A percentile compares a stretch with the other conserved stretches of the same genome.
Evolutionary conservation across 2,113 vertebrate genomes (phyloP).

Genomic region (Psilopsiagon aurifrons): DNA sequence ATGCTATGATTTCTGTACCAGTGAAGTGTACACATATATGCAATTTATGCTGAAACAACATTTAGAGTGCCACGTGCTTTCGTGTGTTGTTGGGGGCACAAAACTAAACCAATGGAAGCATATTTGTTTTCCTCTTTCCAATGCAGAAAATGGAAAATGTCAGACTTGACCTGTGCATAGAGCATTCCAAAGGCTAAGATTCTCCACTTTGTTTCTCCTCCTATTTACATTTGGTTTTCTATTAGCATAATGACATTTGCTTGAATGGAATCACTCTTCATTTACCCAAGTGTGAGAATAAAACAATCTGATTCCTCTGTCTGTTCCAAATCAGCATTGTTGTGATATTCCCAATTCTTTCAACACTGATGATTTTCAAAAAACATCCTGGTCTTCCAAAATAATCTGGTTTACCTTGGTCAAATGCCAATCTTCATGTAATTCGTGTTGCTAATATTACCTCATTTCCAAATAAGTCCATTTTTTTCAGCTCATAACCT

Average conservation of each 20-base stretch:
- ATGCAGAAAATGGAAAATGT: not conserved
- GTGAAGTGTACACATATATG: not conserved
- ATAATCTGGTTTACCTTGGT: not conserved
- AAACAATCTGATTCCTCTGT: not conserved
- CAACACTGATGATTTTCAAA: not conserved
- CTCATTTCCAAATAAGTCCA: constrained; percentile 15
- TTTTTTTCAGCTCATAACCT: constrained; percentile 33
- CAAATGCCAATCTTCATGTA: not conserved
- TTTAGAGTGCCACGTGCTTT: not conserved
- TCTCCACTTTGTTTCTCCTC: not conserved
- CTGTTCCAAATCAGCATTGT: not conserved
- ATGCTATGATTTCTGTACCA: not conserved
- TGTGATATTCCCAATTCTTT: not conserved
- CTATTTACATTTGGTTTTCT: not conserved
- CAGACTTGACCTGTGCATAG: not conserved
- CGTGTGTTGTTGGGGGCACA: not conserved
- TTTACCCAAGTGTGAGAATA: not conserved
- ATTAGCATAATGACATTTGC: not conserved
- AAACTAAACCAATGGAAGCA: not conserved
- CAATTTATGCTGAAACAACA: not conserved
- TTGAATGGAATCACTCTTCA: not conserved
- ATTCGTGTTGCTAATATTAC: constrained; percentile 33
- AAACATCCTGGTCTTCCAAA: not conserved
- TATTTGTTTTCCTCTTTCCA: not conserved
- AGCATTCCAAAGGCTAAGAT: not conserved